These are phyloP conservation scores for Zoanthus sansibaricus DNA, from an alignment of 92 coral and sea anemone species.

Conservation along the genomic window DNA sequence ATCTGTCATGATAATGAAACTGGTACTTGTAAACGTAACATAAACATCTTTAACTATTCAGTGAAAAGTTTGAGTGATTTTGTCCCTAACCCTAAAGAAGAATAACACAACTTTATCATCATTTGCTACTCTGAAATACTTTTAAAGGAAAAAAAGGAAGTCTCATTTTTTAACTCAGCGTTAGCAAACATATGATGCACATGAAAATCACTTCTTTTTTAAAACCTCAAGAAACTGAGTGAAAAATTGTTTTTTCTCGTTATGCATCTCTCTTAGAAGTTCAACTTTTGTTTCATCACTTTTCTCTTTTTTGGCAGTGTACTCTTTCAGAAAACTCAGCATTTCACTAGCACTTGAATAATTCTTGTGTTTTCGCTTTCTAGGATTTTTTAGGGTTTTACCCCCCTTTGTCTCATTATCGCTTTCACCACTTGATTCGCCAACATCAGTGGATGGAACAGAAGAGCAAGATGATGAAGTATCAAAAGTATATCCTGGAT, in stretches of 20 bases:
- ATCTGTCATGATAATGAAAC: background rate
- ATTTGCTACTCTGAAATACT: background rate
- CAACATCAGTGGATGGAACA: constrained; percentile 9
- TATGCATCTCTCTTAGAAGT: constrained; percentile 52
- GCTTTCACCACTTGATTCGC: constrained; percentile 25
- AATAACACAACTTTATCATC: background rate
- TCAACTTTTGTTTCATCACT: constrained; percentile 54
- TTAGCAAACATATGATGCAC: background rate
- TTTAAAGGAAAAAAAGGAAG: background rate
- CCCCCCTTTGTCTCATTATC: constrained; percentile 22
- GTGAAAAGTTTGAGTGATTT: background rate
- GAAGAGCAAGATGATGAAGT: constrained; percentile 23
- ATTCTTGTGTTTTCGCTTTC: constrained; percentile 44
- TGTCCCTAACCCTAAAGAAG: background rate
- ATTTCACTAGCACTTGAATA: constrained; percentile 53
- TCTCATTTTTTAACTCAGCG: background rate
- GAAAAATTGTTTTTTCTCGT: constrained; percentile 51
- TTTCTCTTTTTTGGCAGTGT: constrained; percentile 57
- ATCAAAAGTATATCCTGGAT: constrained; percentile 72
- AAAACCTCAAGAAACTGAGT: constrained; percentile 57
- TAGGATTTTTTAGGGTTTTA: constrained; percentile 13
- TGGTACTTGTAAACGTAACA: background rate
- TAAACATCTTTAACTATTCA: background rate
- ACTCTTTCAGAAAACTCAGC: constrained; percentile 47
- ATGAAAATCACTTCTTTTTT: constrained; percentile 20